Evolutionary conservation across 2,113 vertebrate genomes (phyloP), one percentile per base, ranked within the genome.

Genomic region (Poeciliopsis occidentalis): DNA sequence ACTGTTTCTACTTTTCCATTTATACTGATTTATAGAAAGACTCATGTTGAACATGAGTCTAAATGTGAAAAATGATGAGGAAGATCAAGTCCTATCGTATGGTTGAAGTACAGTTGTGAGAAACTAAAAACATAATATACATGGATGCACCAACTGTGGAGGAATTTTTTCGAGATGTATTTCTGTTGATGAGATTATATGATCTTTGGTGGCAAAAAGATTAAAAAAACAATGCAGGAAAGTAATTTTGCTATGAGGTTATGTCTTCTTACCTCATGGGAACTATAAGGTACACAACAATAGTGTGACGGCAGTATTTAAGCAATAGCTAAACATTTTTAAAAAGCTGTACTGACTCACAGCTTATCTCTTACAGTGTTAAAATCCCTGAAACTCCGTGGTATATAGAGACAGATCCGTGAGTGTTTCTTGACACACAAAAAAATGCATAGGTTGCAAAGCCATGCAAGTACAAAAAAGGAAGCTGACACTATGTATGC

Each of bases 381-480:
- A 90, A 79, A 37, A 39, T 94, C 70, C 90, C 90, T 57, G 92
- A 94, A 67, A 79, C 93, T 31, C 93, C 94, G 4, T 95, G 94
- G 94, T 94, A 94, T 89, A 92, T 93, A 29, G 88, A 94, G 39
- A 87, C 72, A 29, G 81, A 85, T 47, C 91, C 90, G 94, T 95
- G 80, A 92, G 94, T 90, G 37, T 4, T 51, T 30, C 63, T 24
- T 63, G n/a, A 71, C 12, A 12, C 60, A 83, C 47, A 41, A 29
- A 29, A 8, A n/a, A 8, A 57, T 44, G 31, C 44, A 66, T 3
- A 37, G 63, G 73, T 3, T 31, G 5, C 29, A 47, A 47, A 78
- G 54, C 8, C 0, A 12, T 66, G 3, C 31, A 27, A 12, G 47
- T 34, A 41, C 37, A 24, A 22, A 26, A 13, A 64, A 12, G 17